These are phyloP conservation scores for Odiellus spinosus DNA, from an alignment of 2,888 invertebrate species.

Conservation along the genomic window DNA sequence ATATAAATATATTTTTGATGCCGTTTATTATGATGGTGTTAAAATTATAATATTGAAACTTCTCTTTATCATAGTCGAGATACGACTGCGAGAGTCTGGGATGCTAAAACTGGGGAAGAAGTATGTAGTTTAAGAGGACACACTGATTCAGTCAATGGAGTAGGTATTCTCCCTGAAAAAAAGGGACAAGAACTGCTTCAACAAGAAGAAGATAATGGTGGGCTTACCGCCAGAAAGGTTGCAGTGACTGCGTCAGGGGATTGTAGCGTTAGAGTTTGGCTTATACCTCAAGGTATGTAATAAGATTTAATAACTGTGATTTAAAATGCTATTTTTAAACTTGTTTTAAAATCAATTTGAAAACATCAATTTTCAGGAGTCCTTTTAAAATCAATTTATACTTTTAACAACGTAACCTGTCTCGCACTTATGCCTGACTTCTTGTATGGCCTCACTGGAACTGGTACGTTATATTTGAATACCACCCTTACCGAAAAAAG, in stretches of 20 bases:
- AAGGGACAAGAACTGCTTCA: constrained; percentile 17
- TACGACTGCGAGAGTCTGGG: constrained; percentile 29
- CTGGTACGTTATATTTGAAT: constrained; percentile 27
- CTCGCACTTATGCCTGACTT: constrained; percentile 21
- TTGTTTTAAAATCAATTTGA: no score
- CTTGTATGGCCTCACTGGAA: constrained; percentile 25
- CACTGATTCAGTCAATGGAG: constrained; percentile 10
- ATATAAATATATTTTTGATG: no score
- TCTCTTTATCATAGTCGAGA: no score
- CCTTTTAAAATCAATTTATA: constrained; percentile 26
- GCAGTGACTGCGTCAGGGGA: not conserved
- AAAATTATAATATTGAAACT: no score
- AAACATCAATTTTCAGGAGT: constrained; percentile 25
- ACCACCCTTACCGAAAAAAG: no score
- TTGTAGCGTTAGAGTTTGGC: not conserved
- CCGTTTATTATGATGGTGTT: no score
- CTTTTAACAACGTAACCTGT: constrained; percentile 28
- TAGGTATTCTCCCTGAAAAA: constrained; percentile 20
- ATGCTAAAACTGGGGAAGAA: constrained; percentile 26
- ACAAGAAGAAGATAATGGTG: not conserved
- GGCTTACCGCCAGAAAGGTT: not conserved
- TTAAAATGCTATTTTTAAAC: no score
- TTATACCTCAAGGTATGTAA: not conserved
- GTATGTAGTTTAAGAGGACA: constrained; percentile 13
- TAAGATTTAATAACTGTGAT: no score